Percentiles rank a stretch among this genome's conserved stretches.
Evolutionary conservation across 2,113 vertebrate genomes (phyloP).

Genomic region (Trochalopteron elliotii): DNA sequence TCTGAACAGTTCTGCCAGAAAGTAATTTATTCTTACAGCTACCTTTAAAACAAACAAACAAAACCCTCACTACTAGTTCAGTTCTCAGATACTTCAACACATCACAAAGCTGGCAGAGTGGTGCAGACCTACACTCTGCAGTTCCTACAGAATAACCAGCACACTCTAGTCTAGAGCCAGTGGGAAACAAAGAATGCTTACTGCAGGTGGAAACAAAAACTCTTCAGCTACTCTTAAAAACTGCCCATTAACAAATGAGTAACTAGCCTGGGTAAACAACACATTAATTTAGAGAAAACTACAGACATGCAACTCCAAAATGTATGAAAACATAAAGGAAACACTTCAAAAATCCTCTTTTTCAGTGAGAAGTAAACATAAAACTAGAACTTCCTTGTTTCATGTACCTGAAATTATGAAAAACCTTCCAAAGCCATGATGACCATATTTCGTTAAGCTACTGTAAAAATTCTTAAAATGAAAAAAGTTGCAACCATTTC

Average conservation of each 20-base stretch:
- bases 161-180: neutral
- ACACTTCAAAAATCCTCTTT: neutral
- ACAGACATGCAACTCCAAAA: neutral
- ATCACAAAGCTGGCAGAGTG: neutral
- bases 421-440: neutral
- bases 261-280: neutral
- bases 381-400: neutral
- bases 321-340: neutral
- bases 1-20: neutral
- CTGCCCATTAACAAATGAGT: neutral
- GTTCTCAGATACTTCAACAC: neutral
- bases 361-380: neutral
- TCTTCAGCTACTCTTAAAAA: neutral
- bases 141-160: neutral
- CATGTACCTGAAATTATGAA: neutral
- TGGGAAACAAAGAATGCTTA: neutral
- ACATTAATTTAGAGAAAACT: neutral
- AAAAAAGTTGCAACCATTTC: neutral
- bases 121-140: neutral
- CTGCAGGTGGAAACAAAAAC: neutral
- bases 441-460: neutral
- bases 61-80: neutral
- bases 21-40: neutral
- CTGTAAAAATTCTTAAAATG: neutral
- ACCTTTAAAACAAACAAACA: neutral